Base-by-base conservation (phyloP, 2,797 vertebrate genomes). In the Hafferia zeledoni region DNA sequence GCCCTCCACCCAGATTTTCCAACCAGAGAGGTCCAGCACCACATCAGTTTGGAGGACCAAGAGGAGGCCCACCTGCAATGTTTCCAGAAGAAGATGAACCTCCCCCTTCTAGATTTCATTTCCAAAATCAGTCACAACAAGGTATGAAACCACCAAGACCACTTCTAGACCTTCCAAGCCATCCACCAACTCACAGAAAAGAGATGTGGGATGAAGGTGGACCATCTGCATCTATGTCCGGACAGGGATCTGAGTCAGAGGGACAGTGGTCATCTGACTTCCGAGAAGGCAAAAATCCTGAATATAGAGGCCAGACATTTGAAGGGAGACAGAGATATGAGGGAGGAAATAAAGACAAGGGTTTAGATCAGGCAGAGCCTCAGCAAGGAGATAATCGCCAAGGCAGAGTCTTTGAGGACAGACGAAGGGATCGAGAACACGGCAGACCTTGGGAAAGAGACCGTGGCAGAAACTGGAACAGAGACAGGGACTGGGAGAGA, bases 291-390 rank as follows among this genome's bases (percentile, higher is more conserved):
- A 98, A 99, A 59, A 98, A 97, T 87, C 95, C 98, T 3, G 99
- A 99, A 43, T 98, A 98, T 49, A 98, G 98, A 77, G 86, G 83
- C 72, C 97, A 96, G 65, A 1, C 93, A 9, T 98, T 98, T 23
- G 98, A 98, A 78, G 99, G 98, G 17, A 98, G 98, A 72, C 98
- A 98, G 35, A 98, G 98, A 46, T 99, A 99, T 17, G 99, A 99
- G 37, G 98, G 97, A 28, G 97, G 97, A 43, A 98, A 98, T 89
- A 98, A 98, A 94, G 99, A 98, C 41, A 97, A 98, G 64, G 87
- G 97, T 37, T 87, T 96, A 43, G 97, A 96, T 24, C 97, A 98
- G 53, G 78, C 95, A 4, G 97, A 98, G 22, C 77, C 89, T 27
- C 98, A 97, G 44, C 95, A 96, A 28, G 94, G 96, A 1, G 99